Percentiles rank a stretch among this genome's conserved stretches.
Conservation (phyloP, 2,113 vertebrate species). For the Gallinago undulata region DNA sequence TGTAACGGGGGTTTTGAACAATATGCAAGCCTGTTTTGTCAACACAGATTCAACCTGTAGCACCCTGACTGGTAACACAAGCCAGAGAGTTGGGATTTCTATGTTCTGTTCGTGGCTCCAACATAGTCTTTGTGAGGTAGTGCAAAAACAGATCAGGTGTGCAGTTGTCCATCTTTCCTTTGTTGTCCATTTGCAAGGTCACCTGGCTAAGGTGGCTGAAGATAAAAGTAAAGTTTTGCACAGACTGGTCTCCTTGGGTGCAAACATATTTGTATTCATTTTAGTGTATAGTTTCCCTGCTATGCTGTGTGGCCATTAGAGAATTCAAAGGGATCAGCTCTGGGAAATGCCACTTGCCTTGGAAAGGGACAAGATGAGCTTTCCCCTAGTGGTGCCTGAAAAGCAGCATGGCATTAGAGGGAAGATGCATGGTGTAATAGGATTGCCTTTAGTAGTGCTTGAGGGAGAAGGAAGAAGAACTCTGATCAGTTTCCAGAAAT, state of each 20-base stretch:
- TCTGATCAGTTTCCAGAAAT: not conserved
- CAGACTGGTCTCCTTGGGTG: not conserved
- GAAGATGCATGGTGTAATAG: not conserved
- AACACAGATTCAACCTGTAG: not conserved
- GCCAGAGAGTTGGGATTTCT: not conserved
- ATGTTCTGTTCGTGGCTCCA: not conserved
- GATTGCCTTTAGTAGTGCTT: not conserved
- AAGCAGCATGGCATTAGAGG: not conserved
- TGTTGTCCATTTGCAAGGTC: not conserved
- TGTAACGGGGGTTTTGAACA: slow-evolving; percentile 20
- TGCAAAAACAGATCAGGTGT: not conserved
- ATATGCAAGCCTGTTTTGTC: slow-evolving; percentile 36
- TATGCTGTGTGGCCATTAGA: not conserved
- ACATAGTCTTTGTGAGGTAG: not conserved
- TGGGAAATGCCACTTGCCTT: not conserved
- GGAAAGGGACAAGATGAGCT: not conserved
- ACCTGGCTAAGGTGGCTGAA: not conserved
- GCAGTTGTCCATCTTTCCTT: not conserved
- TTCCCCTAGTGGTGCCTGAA: not conserved
- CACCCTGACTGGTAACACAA: not conserved
- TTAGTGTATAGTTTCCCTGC: not conserved
- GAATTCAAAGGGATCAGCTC: not conserved
- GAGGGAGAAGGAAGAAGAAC: not conserved
- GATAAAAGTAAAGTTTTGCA: not conserved
- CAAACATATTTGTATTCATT: not conserved